Percentiles rank a stretch among this genome's conserved stretches.
Conservation (phyloP, 1,140 invertebrate species). For the Meloidogyne chitwoodi region DNA sequence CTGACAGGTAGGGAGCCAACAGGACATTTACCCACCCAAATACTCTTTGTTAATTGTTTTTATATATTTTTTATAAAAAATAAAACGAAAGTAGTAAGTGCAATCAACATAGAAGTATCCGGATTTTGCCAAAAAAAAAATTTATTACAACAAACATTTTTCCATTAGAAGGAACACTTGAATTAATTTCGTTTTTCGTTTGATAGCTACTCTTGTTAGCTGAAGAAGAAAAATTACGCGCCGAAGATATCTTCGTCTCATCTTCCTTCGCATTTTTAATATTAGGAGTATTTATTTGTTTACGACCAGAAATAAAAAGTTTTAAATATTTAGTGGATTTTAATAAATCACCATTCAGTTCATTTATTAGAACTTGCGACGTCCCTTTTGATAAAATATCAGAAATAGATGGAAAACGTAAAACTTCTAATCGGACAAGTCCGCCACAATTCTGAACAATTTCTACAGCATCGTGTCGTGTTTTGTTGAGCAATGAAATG, state of each 20-base stretch:
- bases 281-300: neutral
- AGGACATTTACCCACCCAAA: too few relatives aligned
- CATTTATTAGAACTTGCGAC: neutral
- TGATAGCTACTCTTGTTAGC: neutral
- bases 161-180: neutral
- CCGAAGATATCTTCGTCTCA: neutral
- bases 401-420: conserved; percentile 53
- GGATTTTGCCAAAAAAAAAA: conserved; percentile 31
- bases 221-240: neutral
- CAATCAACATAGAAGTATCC: too few relatives aligned
- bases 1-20: too few relatives aligned
- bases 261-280: neutral
- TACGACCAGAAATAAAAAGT: neutral
- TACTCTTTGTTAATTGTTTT: too few relatives aligned
- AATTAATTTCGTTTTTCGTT: neutral
- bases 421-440: conserved; percentile 56
- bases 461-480: conserved; percentile 60
- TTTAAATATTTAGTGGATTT: neutral
- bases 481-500: conserved; percentile 58
- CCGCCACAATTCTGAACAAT: conserved; percentile 57
- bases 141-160: conserved; percentile 7
- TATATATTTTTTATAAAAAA: too few relatives aligned
- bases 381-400: conserved; percentile 24
- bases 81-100: too few relatives aligned
- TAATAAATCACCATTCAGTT: neutral